Conservation (phyloP, 2,797 vertebrate species). For the Malurus splendens region DNA sequence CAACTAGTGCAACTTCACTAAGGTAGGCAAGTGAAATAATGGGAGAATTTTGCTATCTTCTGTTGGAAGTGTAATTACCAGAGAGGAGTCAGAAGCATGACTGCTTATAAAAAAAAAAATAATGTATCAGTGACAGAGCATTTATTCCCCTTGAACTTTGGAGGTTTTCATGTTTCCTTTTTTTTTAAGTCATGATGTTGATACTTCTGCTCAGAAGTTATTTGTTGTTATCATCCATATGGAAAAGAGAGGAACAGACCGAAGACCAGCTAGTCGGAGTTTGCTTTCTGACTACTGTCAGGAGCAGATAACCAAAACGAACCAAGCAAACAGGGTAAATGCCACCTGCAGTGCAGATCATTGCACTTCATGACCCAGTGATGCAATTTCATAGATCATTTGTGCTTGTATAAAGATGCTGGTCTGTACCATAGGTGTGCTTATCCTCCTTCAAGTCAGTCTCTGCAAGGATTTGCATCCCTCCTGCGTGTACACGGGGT, state of each 20-base stretch:
- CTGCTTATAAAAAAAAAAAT: neutral
- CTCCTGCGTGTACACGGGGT: fast-evolving
- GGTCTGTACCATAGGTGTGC: neutral
- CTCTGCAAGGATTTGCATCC: neutral
- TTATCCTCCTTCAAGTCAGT: neutral
- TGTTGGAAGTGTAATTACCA: neutral
- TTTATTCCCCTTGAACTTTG: neutral
- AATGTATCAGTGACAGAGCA: neutral
- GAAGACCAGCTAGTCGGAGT: neutral
- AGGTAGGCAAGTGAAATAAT: neutral
- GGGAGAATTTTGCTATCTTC: neutral
- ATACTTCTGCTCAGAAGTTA: neutral
- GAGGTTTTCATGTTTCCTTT: fast-evolving
- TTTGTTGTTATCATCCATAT: neutral
- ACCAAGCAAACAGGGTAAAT: neutral
- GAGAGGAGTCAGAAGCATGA: neutral
- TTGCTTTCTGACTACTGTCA: neutral
- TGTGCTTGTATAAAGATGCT: neutral
- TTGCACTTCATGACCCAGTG: neutral
- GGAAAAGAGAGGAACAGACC: neutral
- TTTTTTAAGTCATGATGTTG: neutral
- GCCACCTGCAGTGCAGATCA: neutral
- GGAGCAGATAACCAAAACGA: neutral
- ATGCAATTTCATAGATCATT: neutral
- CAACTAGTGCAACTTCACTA: neutral